Percentiles rank a stretch among this genome's conserved stretches.
Conservation (phyloP, 1,140 invertebrate species). For the Papilio polyxenes region DNA sequence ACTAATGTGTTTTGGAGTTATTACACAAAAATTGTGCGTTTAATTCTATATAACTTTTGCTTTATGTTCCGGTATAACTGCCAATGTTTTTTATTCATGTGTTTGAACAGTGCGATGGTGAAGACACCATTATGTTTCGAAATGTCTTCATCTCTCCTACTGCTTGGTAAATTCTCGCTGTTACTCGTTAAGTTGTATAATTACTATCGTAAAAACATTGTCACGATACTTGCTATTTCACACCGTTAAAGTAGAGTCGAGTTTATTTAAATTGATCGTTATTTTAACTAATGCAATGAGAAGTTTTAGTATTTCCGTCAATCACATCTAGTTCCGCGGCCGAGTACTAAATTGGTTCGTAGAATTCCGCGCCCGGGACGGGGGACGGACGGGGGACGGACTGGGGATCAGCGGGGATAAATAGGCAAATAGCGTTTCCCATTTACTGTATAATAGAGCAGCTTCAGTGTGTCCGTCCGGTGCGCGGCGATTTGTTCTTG, state of each 20-base stretch:
- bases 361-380: slow-evolving; percentile 10
- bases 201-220: not conserved
- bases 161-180: not conserved
- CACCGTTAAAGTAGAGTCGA: not conserved
- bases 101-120: no score
- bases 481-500: slow-evolving; percentile 52
- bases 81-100: no score
- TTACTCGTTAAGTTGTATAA: not conserved
- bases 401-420: slow-evolving; percentile 40
- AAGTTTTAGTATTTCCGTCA: slow-evolving; percentile 18
- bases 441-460: slow-evolving; percentile 60
- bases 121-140: no score
- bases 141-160: not conserved
- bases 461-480: slow-evolving; percentile 55
- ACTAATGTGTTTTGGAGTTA: not conserved
- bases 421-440: slow-evolving; percentile 62
- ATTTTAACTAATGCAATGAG: slow-evolving; percentile 1
- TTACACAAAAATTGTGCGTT: not conserved
- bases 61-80: not conserved
- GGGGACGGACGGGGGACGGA: slow-evolving; percentile 2
- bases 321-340: slow-evolving; percentile 14
- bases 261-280: slow-evolving; percentile 7
- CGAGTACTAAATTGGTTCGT: slow-evolving; percentile 31
- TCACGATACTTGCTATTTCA: not conserved
- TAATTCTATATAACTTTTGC: not conserved